Evolutionary conservation across 2,888 invertebrate species (phyloP).

Genomic region (Agrotis puta): DNA sequence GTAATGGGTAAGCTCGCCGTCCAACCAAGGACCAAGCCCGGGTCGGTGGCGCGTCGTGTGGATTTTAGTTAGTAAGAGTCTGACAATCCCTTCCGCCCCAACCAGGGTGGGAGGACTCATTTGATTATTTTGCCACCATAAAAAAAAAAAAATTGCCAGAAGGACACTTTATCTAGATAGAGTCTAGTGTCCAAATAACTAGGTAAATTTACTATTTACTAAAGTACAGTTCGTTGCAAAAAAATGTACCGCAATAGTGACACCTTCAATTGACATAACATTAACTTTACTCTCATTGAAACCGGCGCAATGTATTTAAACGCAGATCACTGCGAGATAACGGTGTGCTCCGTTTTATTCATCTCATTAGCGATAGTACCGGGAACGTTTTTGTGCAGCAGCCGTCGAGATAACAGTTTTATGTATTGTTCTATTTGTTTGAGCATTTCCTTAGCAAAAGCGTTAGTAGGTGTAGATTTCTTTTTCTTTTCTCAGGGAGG

Average conservation of each 20-base stretch:
- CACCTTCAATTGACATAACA: constrained; percentile 22
- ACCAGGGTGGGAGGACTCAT: too few species aligned
- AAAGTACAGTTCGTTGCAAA: constrained; percentile 4
- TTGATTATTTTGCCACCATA: too few species aligned
- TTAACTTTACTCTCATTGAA: constrained; percentile 30
- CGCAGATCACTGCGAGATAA: constrained; percentile 38
- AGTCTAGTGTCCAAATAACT: too few species aligned
- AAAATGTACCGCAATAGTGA: constrained; percentile 27
- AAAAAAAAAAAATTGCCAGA: too few species aligned
- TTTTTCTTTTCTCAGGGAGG: too few species aligned
- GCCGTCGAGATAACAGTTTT: constrained; percentile 10
- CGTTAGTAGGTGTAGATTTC: too few species aligned
- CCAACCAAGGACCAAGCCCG: too few species aligned
- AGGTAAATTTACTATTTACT: background rate
- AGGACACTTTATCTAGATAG: too few species aligned
- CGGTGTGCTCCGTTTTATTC: constrained; percentile 47
- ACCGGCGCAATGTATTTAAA: constrained; percentile 34
- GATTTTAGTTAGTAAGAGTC: too few species aligned
- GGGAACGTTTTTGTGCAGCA: constrained; percentile 44
- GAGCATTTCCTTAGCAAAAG: background rate
- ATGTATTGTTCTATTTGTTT: background rate
- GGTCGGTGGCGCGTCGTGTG: too few species aligned
- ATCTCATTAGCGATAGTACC: constrained; percentile 38
- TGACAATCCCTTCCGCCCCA: too few species aligned
- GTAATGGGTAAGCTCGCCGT: too few species aligned